These are phyloP conservation scores for Siderastrea radians DNA, from an alignment of 92 coral and sea anemone species.

Conservation along the genomic window DNA sequence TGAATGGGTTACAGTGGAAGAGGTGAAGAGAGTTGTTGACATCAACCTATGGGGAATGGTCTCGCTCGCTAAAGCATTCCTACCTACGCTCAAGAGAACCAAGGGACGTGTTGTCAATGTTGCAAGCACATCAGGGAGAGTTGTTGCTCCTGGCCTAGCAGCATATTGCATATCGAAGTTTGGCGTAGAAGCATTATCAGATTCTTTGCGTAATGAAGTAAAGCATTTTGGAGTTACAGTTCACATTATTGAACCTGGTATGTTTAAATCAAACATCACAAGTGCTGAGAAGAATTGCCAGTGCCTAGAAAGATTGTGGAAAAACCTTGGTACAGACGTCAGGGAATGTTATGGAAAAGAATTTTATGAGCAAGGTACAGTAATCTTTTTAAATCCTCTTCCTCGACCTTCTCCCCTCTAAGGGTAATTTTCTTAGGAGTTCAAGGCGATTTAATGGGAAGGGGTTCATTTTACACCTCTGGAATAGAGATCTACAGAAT, in stretches of 20 bases:
- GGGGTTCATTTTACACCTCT: too few relatives aligned
- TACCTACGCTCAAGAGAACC: slow-evolving; percentile 62
- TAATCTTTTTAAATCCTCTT: too few relatives aligned
- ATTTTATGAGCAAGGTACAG: slow-evolving; percentile 52
- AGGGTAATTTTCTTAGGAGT: too few relatives aligned
- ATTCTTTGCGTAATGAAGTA: slow-evolving; percentile 74
- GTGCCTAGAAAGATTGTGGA: slow-evolving; percentile 47
- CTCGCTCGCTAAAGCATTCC: slow-evolving; percentile 56
- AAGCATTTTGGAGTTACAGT: slow-evolving; percentile 69
- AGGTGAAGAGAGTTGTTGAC: slow-evolving; percentile 59
- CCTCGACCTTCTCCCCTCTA: too few relatives aligned
- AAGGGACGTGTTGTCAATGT: slow-evolving; percentile 68
- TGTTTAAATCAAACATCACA: slow-evolving; percentile 74
- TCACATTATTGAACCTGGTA: slow-evolving; percentile 84
- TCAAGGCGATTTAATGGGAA: too few relatives aligned
- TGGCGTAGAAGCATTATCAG: slow-evolving; percentile 80
- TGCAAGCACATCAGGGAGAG: slow-evolving; percentile 65
- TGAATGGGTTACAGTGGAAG: slow-evolving; percentile 60
- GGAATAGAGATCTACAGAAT: too few relatives aligned
- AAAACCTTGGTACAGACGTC: slow-evolving; percentile 47
- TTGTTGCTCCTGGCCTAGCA: slow-evolving; percentile 31
- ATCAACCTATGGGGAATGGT: slow-evolving; percentile 73
- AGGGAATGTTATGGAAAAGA: slow-evolving; percentile 72
- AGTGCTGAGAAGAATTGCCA: slow-evolving; percentile 14
- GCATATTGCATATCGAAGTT: slow-evolving; percentile 82